Conservation (phyloP, 1,140 invertebrate species). For the Conus ventricosus region DNA sequence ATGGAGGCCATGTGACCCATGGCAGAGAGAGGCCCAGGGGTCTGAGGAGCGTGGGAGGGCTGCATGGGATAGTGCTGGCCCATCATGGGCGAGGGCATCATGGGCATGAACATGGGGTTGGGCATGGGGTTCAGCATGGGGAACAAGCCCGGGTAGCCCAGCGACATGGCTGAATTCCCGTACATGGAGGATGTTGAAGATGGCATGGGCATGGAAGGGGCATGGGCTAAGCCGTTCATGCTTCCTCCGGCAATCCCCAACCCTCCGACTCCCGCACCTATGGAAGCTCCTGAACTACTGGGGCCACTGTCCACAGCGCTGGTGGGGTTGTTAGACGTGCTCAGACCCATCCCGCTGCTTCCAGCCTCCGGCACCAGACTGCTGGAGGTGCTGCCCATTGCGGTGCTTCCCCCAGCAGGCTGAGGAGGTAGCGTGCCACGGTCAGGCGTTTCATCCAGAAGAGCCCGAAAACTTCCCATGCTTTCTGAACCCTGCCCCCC, state of each 20-base stretch:
- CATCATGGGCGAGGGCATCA: constrained; percentile 38
- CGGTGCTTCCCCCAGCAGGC: background rate
- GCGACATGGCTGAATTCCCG: constrained; percentile 11
- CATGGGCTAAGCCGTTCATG: constrained; percentile 1
- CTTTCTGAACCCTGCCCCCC: constrained; percentile 15
- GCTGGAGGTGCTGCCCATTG: background rate
- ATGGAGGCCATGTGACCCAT: constrained; percentile 36
- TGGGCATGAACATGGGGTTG: constrained; percentile 31
- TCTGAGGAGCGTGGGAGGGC: background rate
- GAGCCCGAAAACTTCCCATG: constrained; percentile 30
- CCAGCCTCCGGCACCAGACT: background rate
- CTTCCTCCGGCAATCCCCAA: background rate
- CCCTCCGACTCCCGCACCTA: background rate
- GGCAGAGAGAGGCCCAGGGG: constrained; percentile 20
- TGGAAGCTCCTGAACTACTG: background rate
- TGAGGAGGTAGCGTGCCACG: background rate
- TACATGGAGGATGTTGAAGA: constrained; percentile 2
- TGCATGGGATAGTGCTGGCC: constrained; percentile 38
- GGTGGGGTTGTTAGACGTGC: background rate
- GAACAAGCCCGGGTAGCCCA: constrained; percentile 33
- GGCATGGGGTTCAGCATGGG: constrained; percentile 35
- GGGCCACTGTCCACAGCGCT: background rate
- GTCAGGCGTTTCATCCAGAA: constrained; percentile 23
- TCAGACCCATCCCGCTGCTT: background rate
- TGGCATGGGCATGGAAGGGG: background rate